These are phyloP conservation scores for Bombus affinis DNA, from an alignment of 1,140 invertebrate genomes.

Conservation along the genomic window DNA sequence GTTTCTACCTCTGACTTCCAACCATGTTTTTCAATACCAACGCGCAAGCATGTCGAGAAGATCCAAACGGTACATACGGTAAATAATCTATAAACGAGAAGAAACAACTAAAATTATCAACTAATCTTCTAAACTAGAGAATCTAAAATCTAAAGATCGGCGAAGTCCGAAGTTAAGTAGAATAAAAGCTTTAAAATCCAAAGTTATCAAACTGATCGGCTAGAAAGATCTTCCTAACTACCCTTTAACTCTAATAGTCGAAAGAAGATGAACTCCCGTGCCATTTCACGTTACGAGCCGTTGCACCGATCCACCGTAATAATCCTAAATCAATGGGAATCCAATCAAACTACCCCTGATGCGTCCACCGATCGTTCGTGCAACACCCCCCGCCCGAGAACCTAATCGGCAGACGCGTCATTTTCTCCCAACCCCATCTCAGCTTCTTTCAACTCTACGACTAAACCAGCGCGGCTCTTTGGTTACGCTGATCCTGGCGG, in stretches of 20 bases:
- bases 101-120: too few species aligned
- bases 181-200: too few species aligned
- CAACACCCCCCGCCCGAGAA: background rate
- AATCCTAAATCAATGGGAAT: background rate
- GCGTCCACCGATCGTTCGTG: background rate
- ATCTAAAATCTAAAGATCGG: too few species aligned
- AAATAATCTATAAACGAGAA: too few species aligned
- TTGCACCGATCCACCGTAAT: background rate
- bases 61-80: too few species aligned
- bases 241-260: background rate
- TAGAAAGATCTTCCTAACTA: background rate
- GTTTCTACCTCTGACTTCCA: too few species aligned
- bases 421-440: background rate
- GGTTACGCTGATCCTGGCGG: slow-evolving; percentile 58
- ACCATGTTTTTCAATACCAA: too few species aligned
- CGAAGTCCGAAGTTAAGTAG: too few species aligned
- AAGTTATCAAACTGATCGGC: background rate
- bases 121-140: too few species aligned
- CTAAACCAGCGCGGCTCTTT: slow-evolving; percentile 37
- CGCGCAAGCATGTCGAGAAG: too few species aligned
- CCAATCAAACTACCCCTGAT: slow-evolving; percentile 1
- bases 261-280: background rate
- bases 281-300: background rate
- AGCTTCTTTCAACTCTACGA: background rate
- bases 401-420: slow-evolving; percentile 9